A percentile compares a stretch with the other conserved stretches of the same genome.
Conservation (phyloP, 2,113 vertebrate genomes). For the Ovibos moschatus region DNA sequence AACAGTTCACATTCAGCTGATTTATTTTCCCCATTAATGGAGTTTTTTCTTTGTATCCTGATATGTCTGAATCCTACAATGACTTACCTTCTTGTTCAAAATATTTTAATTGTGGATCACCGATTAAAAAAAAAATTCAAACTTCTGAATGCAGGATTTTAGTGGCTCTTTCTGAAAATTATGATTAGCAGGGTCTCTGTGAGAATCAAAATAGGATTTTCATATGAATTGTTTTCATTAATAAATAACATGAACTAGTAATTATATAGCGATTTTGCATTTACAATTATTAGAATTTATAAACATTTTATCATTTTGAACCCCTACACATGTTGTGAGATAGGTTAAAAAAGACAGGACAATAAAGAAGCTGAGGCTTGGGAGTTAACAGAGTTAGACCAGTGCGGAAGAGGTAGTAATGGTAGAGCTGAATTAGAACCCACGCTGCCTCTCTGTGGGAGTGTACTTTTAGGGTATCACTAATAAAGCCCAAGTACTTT, state of each 20-base stretch:
- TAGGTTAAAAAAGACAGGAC: not conserved
- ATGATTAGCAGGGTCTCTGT: not conserved
- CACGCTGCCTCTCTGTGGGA: not conserved
- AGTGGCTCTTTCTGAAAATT: not conserved
- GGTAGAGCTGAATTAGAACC: not conserved
- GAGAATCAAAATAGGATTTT: not conserved
- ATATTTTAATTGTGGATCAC: not conserved
- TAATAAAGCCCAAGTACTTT: not conserved
- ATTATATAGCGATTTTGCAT: not conserved
- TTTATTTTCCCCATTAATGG: not conserved
- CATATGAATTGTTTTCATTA: not conserved
- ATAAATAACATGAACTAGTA: not conserved
- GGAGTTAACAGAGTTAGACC: not conserved
- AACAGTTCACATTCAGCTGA: not conserved
- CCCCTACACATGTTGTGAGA: not conserved
- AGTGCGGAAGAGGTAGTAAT: not conserved
- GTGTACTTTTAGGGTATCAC: not conserved
- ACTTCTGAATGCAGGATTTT: not conserved
- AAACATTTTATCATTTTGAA: not conserved
- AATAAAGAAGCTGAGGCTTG: not conserved
- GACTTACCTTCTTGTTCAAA: not conserved
- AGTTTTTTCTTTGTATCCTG: not conserved
- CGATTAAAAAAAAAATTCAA: not conserved
- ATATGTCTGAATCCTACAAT: not conserved
- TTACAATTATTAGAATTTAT: not conserved